A percentile compares a stretch with the other conserved stretches of the same genome.
phyloP scores from a whole-genome alignment of 1,140 invertebrate species.

The Camponotus vicinus region DNA sequence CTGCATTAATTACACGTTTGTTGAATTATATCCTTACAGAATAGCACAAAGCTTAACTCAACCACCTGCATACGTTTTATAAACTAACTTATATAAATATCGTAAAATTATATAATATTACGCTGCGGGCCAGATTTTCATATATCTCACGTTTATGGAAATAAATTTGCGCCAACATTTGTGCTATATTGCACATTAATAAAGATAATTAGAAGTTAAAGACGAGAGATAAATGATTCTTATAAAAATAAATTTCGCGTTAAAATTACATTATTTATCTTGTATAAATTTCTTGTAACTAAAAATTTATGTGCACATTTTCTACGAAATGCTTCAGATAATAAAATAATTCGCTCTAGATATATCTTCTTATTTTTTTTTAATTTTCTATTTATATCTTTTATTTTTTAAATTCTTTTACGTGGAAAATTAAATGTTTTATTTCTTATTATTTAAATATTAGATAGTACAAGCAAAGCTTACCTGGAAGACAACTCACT shows the following conservation, averaged over 20 bases:
- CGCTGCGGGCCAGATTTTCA: conserved; percentile 15
- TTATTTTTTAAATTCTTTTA: not conserved
- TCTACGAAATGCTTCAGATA: not conserved
- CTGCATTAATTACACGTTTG: conserved; percentile 34
- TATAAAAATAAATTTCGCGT: conserved; percentile 33
- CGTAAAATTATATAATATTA: conserved; percentile 21
- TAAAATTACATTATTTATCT: conserved; percentile 19
- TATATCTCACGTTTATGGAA: conserved; percentile 20
- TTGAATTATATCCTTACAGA: conserved; percentile 33
- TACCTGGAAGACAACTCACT: conserved; percentile 95
- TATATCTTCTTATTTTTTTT: not conserved
- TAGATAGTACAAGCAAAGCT: conserved; percentile 54
- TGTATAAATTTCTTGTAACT: conserved; percentile 18
- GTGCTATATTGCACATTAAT: conserved; percentile 30
- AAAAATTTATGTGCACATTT: not conserved
- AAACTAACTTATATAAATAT: conserved; percentile 49
- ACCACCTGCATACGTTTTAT: not conserved
- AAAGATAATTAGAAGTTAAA: conserved; percentile 25
- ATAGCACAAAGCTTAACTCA: not conserved
- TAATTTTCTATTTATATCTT: not conserved
- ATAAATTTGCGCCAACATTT: conserved; percentile 6
- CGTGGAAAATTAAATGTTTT: not conserved
- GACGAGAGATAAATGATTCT: conserved; percentile 13
- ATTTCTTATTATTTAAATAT: conserved; percentile 2
- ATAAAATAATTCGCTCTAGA: not conserved